Conservation (phyloP, 2,888 invertebrate genomes). For the Magallana nippona region DNA sequence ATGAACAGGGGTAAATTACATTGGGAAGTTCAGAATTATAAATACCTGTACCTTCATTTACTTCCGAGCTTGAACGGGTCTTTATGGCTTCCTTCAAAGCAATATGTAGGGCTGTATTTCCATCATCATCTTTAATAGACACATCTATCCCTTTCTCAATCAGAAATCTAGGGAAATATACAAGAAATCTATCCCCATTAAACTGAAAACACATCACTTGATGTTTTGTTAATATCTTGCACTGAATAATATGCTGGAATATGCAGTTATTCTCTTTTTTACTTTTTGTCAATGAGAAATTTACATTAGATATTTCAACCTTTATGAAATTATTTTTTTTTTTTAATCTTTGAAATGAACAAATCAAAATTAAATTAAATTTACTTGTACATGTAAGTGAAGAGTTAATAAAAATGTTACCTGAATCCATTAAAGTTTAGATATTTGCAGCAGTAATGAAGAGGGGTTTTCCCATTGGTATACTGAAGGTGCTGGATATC, state of each 20-base stretch:
- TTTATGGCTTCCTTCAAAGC: constrained; percentile 57
- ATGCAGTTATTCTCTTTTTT: not conserved
- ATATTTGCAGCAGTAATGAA: constrained; percentile 66
- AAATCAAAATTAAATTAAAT: no score
- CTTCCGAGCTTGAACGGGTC: constrained; percentile 43
- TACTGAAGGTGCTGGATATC: constrained; percentile 52
- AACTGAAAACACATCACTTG: not conserved
- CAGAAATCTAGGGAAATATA: constrained; percentile 58
- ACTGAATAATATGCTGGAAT: no score
- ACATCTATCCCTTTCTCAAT: constrained; percentile 57
- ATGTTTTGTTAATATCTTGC: not conserved
- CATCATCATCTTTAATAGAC: constrained; percentile 52
- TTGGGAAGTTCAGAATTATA: no score
- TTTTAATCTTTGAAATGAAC: no score
- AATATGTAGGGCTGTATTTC: constrained; percentile 64
- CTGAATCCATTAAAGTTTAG: constrained; percentile 59
- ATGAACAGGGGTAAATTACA: no score
- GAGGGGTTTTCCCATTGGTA: constrained; percentile 58
- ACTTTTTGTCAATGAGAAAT: not conserved
- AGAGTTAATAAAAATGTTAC: constrained; percentile 48
- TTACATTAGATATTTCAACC: no score
- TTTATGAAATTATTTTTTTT: no score
- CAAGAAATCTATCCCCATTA: not conserved
- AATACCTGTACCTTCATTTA: constrained; percentile 48
- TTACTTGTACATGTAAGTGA: not conserved